Base-by-base conservation (phyloP, 2,113 vertebrate genomes). In the Notothenia rossii region DNA sequence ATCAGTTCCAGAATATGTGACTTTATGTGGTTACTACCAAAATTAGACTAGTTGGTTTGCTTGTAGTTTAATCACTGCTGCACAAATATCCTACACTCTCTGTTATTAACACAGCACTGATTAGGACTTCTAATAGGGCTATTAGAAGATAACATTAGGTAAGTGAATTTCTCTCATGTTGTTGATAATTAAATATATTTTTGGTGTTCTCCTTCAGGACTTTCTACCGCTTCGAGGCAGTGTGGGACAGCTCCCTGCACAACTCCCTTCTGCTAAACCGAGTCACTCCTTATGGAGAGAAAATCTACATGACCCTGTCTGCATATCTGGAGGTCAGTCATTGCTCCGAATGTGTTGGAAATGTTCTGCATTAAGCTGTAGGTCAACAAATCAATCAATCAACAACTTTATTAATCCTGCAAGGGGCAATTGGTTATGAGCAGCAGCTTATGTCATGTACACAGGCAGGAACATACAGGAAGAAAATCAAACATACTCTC, bases 241-340 rank as follows among this genome's bases (percentile, higher is more conserved):
- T 99, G 72, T 99, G 98, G 98, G 98, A 99, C 80, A 99, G 98
- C 91, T 99, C 98, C 17, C 93, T 99, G 77, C 98, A 99, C 85
- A 99, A 99, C 91, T 99, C 98, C 53, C 97, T 99, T 13, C 96
- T 99, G 29, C 95, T 99, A 45, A 99, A 99, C 88, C 92, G 98
- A 36, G 96, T 99, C 75, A 99, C 98, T 2, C 98, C 98, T 0
- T 99, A 97, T 0, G 97, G 98, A 86, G 98, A 99, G 91, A 99
- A 99, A 94, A 99, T 99, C 88, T 99, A 94, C 82, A 98, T 99
- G 98, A 99, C 98, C 20, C 89, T 99, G 81, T 99, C 98, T 15
- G 98, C 98, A 9, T 99, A 99, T 91, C 91, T 99, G 72, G 98
- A 99, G 97, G 98, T 99, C 72, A 94, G 96, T 76, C 0, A 17